phyloP scores from a whole-genome alignment of 2,888 invertebrate genomes.

The Polydrusus tereticollis region DNA sequence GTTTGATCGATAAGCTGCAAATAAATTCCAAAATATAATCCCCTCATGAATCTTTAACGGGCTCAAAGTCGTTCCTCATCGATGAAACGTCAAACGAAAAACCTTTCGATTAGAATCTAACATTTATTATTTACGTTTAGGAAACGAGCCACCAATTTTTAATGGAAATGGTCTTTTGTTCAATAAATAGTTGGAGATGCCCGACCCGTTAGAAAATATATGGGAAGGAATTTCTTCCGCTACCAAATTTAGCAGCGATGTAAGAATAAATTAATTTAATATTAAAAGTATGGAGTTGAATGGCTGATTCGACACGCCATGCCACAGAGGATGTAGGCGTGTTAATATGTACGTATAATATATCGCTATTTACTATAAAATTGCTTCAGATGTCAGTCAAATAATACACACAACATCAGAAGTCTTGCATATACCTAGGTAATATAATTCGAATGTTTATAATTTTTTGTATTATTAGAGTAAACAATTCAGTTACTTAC shows the following conservation, averaged over 20 bases:
- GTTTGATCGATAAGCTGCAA: constrained; percentile 33
- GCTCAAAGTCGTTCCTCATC: constrained; percentile 36
- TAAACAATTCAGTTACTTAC: too few species aligned
- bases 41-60: constrained; percentile 43
- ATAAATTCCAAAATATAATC: constrained; percentile 36
- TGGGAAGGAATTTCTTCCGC: constrained; percentile 13
- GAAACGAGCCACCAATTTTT: constrained; percentile 22
- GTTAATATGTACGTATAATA: not conserved
- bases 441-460: too few species aligned
- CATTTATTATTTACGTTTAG: constrained; percentile 31
- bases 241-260: constrained; percentile 23
- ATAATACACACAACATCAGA: too few species aligned
- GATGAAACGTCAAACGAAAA: constrained; percentile 21
- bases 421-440: too few species aligned
- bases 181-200: not conserved
- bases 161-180: constrained; percentile 24
- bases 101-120: constrained; percentile 28
- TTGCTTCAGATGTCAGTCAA: not conserved
- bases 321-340: constrained; percentile 14
- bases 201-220: not conserved
- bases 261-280: constrained; percentile 20
- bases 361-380: not conserved
- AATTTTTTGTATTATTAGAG: too few species aligned
- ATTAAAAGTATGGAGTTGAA: constrained; percentile 5
- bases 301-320: constrained; percentile 19